phyloP scores from a whole-genome alignment of 2,888 invertebrate genomes.

The Cheilosia variabilis region DNA sequence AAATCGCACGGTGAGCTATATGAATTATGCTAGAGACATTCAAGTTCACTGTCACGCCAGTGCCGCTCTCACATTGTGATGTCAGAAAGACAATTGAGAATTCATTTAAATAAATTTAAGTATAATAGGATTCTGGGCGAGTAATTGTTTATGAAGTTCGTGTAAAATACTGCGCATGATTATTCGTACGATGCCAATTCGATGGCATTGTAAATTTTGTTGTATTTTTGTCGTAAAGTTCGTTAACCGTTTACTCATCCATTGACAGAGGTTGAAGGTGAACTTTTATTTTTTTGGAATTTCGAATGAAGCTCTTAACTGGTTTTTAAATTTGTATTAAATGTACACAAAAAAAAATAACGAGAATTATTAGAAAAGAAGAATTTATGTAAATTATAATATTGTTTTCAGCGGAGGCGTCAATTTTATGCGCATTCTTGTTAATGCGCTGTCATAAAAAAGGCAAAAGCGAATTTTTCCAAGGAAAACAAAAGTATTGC shows the following conservation, averaged over 20 bases:
- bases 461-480: not conserved
- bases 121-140: not conserved
- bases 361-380: not conserved
- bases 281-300: not conserved
- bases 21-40: slow-evolving; percentile 55
- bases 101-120: not conserved
- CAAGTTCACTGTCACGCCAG: slow-evolving; percentile 68
- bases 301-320: not conserved
- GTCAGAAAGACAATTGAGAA: slow-evolving; percentile 10
- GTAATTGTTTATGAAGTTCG: slow-evolving; percentile 1
- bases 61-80: slow-evolving; percentile 25
- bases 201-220: slow-evolving; percentile 16
- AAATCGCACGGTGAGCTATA: slow-evolving; percentile 43
- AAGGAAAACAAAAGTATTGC: too few species aligned
- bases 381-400: not conserved
- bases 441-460: not conserved
- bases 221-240: slow-evolving; percentile 17
- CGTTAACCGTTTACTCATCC: slow-evolving; percentile 43
- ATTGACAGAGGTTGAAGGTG: slow-evolving; percentile 45
- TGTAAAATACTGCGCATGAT: slow-evolving; percentile 3
- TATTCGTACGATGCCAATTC: slow-evolving; percentile 6
- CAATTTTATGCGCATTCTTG: not conserved
- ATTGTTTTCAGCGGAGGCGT: not conserved
- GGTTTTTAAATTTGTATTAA: not conserved
- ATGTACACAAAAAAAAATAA: not conserved